Conservation (phyloP, 2,797 vertebrate species). For the Streptopelia turtur region DNA sequence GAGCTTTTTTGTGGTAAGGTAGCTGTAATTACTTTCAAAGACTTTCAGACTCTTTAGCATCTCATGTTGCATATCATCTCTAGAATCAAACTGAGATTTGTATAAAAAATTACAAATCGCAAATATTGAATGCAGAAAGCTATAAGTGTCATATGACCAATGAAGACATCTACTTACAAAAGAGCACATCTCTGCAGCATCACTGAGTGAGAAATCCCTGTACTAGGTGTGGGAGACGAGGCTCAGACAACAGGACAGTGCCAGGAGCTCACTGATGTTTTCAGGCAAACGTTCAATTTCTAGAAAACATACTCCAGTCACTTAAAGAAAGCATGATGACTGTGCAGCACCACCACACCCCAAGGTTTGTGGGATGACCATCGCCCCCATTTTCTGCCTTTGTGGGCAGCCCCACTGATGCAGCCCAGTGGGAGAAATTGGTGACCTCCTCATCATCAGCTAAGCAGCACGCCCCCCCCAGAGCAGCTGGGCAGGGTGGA, state of each 20-base stretch:
- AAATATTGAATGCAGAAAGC: not conserved
- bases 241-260: not conserved
- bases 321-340: not conserved
- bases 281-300: not conserved
- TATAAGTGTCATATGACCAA: not conserved
- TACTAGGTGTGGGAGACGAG: not conserved
- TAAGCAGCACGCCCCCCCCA: not conserved
- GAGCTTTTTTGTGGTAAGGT: slow-evolving; percentile 52
- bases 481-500: not conserved
- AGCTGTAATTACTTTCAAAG: slow-evolving; percentile 72
- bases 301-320: not conserved
- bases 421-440: not conserved
- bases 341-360: not conserved
- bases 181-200: not conserved
- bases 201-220: not conserved
- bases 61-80: not conserved
- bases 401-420: fast-evolving
- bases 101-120: slow-evolving; percentile 42
- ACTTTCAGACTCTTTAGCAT: slow-evolving; percentile 65
- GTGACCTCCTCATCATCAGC: not conserved
- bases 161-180: not conserved
- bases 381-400: not conserved
- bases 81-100: slow-evolving; percentile 26
- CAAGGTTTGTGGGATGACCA: not conserved
- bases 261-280: not conserved